These are phyloP conservation scores for Brachionus sp. DNA, from an alignment of 1,140 invertebrate species.

Conservation along the genomic window DNA sequence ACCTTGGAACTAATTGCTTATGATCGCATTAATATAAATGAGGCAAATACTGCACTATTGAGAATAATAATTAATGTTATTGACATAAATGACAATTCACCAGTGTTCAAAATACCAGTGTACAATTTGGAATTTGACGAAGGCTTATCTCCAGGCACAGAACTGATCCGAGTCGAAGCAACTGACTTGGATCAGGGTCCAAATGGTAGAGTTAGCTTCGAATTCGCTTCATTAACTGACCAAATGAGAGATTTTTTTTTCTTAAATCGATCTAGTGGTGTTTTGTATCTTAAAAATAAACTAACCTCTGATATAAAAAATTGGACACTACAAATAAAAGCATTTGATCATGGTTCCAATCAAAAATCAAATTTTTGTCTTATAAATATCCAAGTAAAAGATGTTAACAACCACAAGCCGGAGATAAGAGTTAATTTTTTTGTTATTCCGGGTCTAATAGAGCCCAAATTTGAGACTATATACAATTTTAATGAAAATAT, in stretches of 20 bases:
- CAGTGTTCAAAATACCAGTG: not conserved
- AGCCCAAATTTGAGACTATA: constrained; percentile 23
- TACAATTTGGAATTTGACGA: constrained; percentile 21
- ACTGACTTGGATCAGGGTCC: constrained; percentile 15
- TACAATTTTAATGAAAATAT: not conserved
- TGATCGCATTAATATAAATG: not conserved
- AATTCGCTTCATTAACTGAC: not conserved
- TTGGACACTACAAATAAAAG: constrained; percentile 13
- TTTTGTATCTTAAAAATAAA: not conserved
- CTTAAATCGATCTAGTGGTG: not conserved
- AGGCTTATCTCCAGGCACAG: not conserved
- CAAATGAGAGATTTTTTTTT: not conserved
- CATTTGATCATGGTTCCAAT: not conserved
- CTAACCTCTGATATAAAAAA: not conserved
- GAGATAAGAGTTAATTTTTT: constrained; percentile 24
- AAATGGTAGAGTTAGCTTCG: constrained; percentile 30
- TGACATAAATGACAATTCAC: constrained; percentile 44
- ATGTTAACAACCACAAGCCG: constrained; percentile 16
- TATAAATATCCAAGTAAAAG: not conserved
- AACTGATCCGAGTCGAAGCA: constrained; percentile 16
- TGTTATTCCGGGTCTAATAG: constrained; percentile 6
- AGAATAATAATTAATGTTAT: constrained; percentile 29
- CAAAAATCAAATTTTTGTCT: constrained; percentile 4
- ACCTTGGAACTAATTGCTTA: constrained; percentile 6
- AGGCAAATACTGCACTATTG: not conserved